Percentiles rank a stretch among this genome's conserved stretches.
Conservation (phyloP, 2,888 invertebrate genomes). For the Tetragnatha montana region DNA sequence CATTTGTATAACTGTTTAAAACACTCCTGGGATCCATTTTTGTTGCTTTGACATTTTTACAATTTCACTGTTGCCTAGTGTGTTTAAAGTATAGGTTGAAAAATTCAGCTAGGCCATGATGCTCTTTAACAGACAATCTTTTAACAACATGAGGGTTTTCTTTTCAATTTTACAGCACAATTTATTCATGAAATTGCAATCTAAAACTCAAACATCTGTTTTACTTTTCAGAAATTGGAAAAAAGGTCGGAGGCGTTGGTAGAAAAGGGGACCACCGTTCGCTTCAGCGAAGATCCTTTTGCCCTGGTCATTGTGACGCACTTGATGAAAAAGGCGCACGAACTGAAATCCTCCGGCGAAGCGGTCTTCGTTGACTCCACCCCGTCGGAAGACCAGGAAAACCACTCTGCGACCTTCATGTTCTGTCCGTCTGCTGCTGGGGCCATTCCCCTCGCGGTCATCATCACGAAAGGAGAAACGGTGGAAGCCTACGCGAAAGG, state of each 20-base stretch:
- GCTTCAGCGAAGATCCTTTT: conserved; percentile 27
- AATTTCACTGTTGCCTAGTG: too few species aligned
- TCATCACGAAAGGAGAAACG: conserved; percentile 38
- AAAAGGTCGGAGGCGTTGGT: neutral
- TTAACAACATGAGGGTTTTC: too few species aligned
- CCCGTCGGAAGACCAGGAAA: neutral
- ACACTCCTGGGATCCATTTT: too few species aligned
- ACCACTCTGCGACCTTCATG: conserved; percentile 1
- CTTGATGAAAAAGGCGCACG: conserved; percentile 9
- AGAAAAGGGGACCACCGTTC: neutral
- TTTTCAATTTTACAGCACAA: too few species aligned
- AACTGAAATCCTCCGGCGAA: neutral
- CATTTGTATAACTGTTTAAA: too few species aligned
- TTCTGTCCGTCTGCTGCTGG: neutral
- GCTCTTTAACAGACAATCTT: too few species aligned
- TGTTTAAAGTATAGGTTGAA: too few species aligned
- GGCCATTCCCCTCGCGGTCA: neutral
- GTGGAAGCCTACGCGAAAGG: conserved; percentile 17
- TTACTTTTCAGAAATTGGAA: conserved; percentile 27
- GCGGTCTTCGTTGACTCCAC: conserved; percentile 3
- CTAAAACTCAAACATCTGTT: neutral
- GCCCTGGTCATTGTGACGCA: conserved; percentile 7
- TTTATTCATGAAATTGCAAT: too few species aligned
- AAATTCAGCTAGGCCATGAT: too few species aligned
- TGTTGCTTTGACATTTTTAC: too few species aligned